Evolutionary conservation across 2,113 vertebrate genomes (phyloP).

Genomic region (Hippocampus guttulatus): DNA sequence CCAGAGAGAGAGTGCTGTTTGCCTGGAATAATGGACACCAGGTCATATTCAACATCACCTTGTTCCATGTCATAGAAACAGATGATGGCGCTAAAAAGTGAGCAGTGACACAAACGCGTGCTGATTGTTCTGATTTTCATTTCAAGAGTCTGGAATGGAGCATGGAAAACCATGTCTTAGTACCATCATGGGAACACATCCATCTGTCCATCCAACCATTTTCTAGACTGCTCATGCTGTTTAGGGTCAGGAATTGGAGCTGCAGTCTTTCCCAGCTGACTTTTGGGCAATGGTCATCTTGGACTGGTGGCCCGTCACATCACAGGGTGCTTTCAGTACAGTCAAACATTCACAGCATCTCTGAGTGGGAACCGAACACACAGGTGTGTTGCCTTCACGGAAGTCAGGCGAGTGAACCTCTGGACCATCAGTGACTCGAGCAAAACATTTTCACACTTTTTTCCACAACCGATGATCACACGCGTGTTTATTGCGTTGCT

Average conservation of each 20-base stretch:
- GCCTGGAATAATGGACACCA: slow-evolving; percentile 99
- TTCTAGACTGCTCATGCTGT: background rate
- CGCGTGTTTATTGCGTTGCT: slow-evolving; percentile 17
- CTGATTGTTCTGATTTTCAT: slow-evolving; percentile 26
- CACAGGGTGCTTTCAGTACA: no score
- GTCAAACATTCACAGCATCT: background rate
- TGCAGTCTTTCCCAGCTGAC: background rate
- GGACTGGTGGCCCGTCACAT: no score
- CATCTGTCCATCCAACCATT: background rate
- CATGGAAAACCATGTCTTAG: slow-evolving; percentile 38
- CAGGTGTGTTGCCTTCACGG: background rate
- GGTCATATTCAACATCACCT: slow-evolving; percentile 95
- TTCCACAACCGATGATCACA: slow-evolving; percentile 52
- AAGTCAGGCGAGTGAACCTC: background rate
- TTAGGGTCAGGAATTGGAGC: no score
- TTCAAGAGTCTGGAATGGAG: slow-evolving; percentile 33
- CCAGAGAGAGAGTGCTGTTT: slow-evolving; percentile 91
- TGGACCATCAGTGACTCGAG: background rate
- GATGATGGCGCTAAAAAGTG: slow-evolving; percentile 84
- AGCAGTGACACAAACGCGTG: slow-evolving; percentile 36
- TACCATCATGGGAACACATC: slow-evolving; percentile 24
- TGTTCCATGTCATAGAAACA: slow-evolving; percentile 97
- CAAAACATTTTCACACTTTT: slow-evolving; percentile 18
- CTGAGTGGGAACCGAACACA: background rate
- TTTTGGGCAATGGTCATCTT: background rate